A percentile compares a stretch with the other conserved stretches of the same genome.
Conservation (phyloP, 2,113 vertebrate genomes). For the Mola mola region DNA sequence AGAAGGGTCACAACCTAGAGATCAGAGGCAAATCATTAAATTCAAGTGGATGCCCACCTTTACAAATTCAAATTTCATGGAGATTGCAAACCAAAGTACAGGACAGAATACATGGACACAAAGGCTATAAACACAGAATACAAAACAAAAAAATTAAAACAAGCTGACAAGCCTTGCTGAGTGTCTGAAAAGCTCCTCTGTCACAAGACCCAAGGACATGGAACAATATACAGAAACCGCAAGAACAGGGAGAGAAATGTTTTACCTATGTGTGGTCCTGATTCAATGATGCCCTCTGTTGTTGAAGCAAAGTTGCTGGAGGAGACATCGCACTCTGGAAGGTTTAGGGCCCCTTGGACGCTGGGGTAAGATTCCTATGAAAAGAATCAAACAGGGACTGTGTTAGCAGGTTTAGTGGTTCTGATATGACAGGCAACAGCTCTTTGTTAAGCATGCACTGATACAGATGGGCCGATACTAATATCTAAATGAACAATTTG, state of each 20-base stretch:
- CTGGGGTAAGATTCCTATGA: slow-evolving; percentile 85
- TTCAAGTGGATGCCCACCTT: slow-evolving; percentile 63
- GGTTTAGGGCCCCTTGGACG: slow-evolving; percentile 81
- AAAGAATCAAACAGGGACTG: slow-evolving; percentile 41
- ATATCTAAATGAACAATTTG: too few relatives aligned
- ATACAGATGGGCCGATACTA: too few relatives aligned
- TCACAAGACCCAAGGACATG: background rate
- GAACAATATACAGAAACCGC: background rate
- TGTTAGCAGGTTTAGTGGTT: too few relatives aligned
- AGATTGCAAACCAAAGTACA: slow-evolving; percentile 15
- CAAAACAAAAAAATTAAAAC: slow-evolving; percentile 3
- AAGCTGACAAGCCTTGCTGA: background rate
- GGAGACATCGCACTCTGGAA: slow-evolving; percentile 87
- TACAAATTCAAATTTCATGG: slow-evolving; percentile 76
- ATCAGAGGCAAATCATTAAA: slow-evolving; percentile 74
- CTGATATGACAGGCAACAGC: too few relatives aligned
- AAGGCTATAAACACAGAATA: background rate
- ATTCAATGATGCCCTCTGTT: slow-evolving; percentile 87
- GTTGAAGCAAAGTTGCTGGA: slow-evolving; percentile 84
- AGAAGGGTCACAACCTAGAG: slow-evolving; percentile 52
- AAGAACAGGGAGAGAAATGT: background rate
- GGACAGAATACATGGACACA: background rate
- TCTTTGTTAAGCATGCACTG: too few relatives aligned
- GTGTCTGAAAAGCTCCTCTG: background rate
- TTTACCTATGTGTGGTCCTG: slow-evolving; percentile 87